Conservation (phyloP, 2,113 vertebrate species). For the Gallinago undulata region DNA sequence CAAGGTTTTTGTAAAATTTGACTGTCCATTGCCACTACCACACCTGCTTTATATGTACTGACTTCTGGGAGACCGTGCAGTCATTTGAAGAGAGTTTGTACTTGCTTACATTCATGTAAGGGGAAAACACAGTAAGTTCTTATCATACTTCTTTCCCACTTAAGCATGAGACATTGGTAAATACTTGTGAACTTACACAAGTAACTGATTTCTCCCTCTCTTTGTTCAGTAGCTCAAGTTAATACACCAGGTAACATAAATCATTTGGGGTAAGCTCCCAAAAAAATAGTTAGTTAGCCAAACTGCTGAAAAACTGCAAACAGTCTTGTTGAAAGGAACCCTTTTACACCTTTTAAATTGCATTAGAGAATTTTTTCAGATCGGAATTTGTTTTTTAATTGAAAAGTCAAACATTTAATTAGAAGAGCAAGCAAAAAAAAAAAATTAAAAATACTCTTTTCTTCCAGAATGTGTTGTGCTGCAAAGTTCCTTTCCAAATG, state of each 20-base stretch:
- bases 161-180: not conserved
- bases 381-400: not conserved
- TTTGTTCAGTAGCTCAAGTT: not conserved
- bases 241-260: not conserved
- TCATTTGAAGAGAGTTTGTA: not conserved
- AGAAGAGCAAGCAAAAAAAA: not conserved
- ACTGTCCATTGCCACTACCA: not conserved
- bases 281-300: not conserved
- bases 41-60: not conserved
- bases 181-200: not conserved
- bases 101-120: not conserved
- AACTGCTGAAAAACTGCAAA: not conserved
- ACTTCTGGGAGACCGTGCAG: not conserved
- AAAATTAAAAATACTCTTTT: not conserved
- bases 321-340: not conserved
- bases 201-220: not conserved
- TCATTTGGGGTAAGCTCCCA: rapidly evolving
- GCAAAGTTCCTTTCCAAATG: not conserved
- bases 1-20: not conserved
- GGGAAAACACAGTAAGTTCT: not conserved
- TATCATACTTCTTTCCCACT: not conserved
- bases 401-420: not conserved
- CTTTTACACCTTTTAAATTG: not conserved
- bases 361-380: not conserved
- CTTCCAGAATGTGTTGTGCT: not conserved